Percentiles rank a stretch among this genome's conserved stretches.
Conservation (phyloP, 1,140 invertebrate species). For the Microplitis demolitor region DNA sequence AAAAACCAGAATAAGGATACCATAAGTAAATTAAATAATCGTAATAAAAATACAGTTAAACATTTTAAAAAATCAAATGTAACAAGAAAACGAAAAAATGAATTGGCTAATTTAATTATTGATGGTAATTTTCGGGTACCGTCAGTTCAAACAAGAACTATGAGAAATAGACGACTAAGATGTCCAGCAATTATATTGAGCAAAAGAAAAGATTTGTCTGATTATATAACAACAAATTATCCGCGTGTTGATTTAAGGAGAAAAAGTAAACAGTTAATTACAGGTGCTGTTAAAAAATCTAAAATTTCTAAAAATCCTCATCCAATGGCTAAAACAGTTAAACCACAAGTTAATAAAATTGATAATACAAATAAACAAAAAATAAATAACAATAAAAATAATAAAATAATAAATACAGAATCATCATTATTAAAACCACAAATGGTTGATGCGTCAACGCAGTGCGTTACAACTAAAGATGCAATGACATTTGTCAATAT, state of each 20-base stretch:
- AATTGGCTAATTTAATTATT: slow-evolving; percentile 50
- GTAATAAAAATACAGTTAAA: slow-evolving; percentile 12
- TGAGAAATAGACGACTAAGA: slow-evolving; percentile 28
- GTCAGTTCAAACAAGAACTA: slow-evolving; percentile 31
- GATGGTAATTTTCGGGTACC: slow-evolving; percentile 48
- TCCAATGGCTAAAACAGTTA: no score
- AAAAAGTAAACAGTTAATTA: slow-evolving; percentile 13
- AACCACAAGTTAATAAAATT: not conserved
- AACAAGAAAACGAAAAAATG: slow-evolving; percentile 42
- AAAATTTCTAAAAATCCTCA: not conserved
- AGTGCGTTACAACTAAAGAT: slow-evolving; percentile 42
- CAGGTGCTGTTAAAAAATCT: slow-evolving; percentile 4
- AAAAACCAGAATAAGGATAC: slow-evolving; percentile 21
- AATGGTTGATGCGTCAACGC: slow-evolving; percentile 42
- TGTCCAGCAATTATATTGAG: slow-evolving; percentile 26
- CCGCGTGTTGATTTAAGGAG: slow-evolving; percentile 6
- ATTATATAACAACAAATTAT: not conserved
- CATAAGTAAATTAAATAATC: not conserved
- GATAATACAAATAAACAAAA: not conserved
- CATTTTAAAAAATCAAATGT: slow-evolving; percentile 14
- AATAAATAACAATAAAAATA: no score
- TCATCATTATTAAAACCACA: not conserved
- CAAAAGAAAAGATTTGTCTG: slow-evolving; percentile 8
- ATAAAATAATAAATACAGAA: not conserved
- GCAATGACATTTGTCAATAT: slow-evolving; percentile 30